Conservation (phyloP, 2,888 invertebrate genomes). For the Aromia moschata region DNA sequence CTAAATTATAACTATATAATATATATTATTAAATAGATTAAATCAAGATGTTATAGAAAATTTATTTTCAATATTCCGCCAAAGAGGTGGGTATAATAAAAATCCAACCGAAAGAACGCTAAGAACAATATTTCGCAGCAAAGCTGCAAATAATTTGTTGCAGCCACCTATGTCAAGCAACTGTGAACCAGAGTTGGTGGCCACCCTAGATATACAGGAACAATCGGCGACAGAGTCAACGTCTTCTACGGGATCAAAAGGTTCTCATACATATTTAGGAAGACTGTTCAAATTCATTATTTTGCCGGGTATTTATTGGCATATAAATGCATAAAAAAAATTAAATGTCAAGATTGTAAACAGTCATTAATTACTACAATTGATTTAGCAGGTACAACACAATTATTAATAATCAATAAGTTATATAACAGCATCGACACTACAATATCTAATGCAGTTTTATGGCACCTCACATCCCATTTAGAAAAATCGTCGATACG, state of each 20-base stretch:
- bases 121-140: neutral
- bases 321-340: neutral
- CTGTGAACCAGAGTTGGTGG: too few species aligned
- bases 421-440: neutral
- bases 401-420: neutral
- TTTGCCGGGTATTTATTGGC: neutral
- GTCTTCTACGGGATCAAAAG: neutral
- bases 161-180: too few species aligned
- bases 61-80: neutral
- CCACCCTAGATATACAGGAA: neutral
- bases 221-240: neutral
- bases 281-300: neutral
- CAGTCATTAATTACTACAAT: neutral
- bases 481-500: neutral
- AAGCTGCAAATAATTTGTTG: neutral
- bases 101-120: slow-evolving; percentile 1
- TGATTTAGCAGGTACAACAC: neutral
- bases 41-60: neutral
- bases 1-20: neutral
- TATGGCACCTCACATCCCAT: neutral
- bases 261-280: neutral
- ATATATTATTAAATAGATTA: slow-evolving; percentile 1
- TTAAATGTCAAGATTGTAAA: neutral
- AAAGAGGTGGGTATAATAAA: slow-evolving; percentile 6
- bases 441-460: neutral